Evolutionary conservation across 1,140 invertebrate species (phyloP), one percentile per base, ranked within the genome.

Genomic region (Drosophila carrolli): DNA sequence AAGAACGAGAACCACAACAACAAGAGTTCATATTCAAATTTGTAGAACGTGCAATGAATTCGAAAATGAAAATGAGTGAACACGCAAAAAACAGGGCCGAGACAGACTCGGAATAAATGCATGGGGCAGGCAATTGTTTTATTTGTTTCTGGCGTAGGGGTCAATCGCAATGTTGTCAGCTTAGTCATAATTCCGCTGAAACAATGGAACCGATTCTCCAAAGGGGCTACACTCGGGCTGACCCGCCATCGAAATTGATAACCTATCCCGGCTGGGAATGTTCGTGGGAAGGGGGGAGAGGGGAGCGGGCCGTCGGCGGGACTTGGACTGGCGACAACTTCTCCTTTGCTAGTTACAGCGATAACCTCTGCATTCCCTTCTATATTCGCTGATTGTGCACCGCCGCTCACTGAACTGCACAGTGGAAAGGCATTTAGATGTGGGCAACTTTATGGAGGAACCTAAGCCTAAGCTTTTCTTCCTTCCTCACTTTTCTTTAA

Each of bases 41-140:
- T 88, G 75, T 88, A 83, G 75, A 86, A 88, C 83, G 82, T 86
- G 82, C 83, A 88, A 59, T 79, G 82, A 79, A 86, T 86, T 88
- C 57, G 57, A 68, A 73, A 73, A 77, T 73, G 73, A 85, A 85
- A 85, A 85, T 78, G 65, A 88, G 78, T 85, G 85, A 85, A 81
- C 82, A 70, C 75, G 75, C 68, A 53, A 81, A 84, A 32, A 57
- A 32, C 60, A 54, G 43, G 47, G 40, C 46, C 37, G 48, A 61
- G 54, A 58, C 16, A 79, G 59, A 56, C 65, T 48, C 46, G 61
- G 71, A 75, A 76, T 68, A 41, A 67, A 67, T 72, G 74, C 74
- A 74, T 70, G 58, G 62, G 65, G 46, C 73, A 59, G 58, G 74
- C 74, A 77, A 70, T 77, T 68, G 50, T 68, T 68, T 75, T 65